A percentile compares a stretch with the other conserved stretches of the same genome.
Evolutionary conservation across 2,113 vertebrate species (phyloP).

Genomic region (Riparia riparia): DNA sequence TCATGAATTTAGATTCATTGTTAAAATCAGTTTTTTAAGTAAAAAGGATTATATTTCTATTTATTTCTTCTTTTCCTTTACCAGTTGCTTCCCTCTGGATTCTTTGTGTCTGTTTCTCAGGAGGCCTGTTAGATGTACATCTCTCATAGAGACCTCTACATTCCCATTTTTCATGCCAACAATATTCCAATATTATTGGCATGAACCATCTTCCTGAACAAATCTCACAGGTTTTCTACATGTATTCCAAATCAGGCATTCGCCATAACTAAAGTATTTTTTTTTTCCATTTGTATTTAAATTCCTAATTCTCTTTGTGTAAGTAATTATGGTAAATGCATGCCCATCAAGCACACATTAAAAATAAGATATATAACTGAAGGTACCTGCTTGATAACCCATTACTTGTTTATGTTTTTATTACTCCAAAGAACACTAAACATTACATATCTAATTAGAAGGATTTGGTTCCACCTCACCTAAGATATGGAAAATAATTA

Average conservation of each 20-base stretch:
- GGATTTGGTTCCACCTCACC: neutral
- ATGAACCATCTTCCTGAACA: neutral
- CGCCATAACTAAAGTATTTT: neutral
- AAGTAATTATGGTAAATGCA: neutral
- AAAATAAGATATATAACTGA: neutral
- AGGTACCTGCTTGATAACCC: neutral
- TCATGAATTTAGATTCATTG: neutral
- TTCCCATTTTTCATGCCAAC: neutral
- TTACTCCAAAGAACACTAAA: neutral
- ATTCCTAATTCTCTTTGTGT: neutral
- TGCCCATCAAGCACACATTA: neutral
- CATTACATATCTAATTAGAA: neutral
- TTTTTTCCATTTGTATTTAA: neutral
- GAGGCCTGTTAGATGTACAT: neutral
- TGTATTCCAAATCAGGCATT: neutral
- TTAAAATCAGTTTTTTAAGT: neutral
- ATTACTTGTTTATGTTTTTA: neutral
- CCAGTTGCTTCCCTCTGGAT: neutral
- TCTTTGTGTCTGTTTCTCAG: neutral
- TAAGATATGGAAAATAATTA: neutral
- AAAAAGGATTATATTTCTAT: neutral
- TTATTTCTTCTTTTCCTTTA: neutral
- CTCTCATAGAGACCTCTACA: neutral
- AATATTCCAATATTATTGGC: neutral
- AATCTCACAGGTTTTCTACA: neutral